These are phyloP conservation scores for Thalassaphorura encarpata DNA, from an alignment of 1,140 invertebrate species.

Conservation along the genomic window DNA sequence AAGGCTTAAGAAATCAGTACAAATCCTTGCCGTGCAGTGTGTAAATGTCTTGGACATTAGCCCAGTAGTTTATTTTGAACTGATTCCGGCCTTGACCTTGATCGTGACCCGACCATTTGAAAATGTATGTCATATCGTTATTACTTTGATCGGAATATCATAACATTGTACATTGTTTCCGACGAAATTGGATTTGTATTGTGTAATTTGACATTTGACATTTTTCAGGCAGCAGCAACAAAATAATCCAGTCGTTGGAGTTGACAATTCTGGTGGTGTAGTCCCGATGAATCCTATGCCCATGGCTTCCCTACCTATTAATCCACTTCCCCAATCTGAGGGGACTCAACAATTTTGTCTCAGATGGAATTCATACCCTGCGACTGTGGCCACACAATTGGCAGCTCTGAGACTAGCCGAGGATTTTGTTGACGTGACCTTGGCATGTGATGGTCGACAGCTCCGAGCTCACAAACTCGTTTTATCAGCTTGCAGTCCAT, in stretches of 20 bases:
- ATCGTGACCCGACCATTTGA: too few relatives aligned
- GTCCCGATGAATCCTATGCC: background rate
- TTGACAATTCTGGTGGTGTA: background rate
- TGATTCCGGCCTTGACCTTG: too few relatives aligned
- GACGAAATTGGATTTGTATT: too few relatives aligned
- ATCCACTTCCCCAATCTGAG: slow-evolving; percentile 33
- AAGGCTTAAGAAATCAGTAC: too few relatives aligned
- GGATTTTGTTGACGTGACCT: slow-evolving; percentile 41
- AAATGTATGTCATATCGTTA: too few relatives aligned
- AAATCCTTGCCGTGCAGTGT: too few relatives aligned
- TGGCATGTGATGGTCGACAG: slow-evolving; percentile 39
- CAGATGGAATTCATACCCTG: slow-evolving; percentile 86
- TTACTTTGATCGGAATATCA: too few relatives aligned
- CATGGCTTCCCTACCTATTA: slow-evolving; percentile 30
- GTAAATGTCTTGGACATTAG: too few relatives aligned
- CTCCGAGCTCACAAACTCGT: slow-evolving; percentile 42
- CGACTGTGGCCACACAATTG: slow-evolving; percentile 40
- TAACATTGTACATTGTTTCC: too few relatives aligned
- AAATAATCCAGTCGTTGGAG: background rate
- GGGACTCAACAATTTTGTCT: slow-evolving; percentile 78
- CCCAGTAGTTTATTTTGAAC: too few relatives aligned
- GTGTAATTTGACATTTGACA: background rate
- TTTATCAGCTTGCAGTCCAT: slow-evolving; percentile 42
- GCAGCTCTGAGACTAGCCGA: slow-evolving; percentile 37
- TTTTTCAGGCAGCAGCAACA: background rate